Evolutionary conservation across 2,797 vertebrate species (phyloP), one percentile per base, ranked within the genome.

Genomic region (Arnoldichthys spilopterus): DNA sequence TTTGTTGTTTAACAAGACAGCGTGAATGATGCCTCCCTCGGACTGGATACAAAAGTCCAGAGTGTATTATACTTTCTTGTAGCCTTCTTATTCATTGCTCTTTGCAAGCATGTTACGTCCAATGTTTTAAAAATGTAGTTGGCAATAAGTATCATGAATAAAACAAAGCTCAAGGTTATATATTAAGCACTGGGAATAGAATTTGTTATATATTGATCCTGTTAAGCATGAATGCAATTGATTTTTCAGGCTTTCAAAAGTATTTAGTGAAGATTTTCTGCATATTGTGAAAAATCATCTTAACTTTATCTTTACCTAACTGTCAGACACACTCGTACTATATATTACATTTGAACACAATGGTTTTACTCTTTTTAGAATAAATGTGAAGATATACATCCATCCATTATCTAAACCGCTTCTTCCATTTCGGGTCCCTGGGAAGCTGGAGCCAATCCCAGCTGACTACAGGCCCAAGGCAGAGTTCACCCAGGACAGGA

Each of bases 1-100:
- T 69, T 80, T 82, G 83, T 77, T 84, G 86, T 82, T 79, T 74
- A 82, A 87, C 81, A 80, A 77, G 79, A 43, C 72, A 49, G 74
- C 67, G 72, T 76, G 83, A 86, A 86, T 72, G 56, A 83, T 82
- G 73, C 74, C 62, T 72, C 66, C 63, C 66, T 83, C 72, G 45
- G 72, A 58, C 78, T 77, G 71, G 68, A 34, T 78, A 59, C 61
- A 77, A 63, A 74, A 79, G 51, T 67, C 61, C 51, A 32, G 77
- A 72, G 58, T 70, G 75, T 71, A 83, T 78, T 76, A 80, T 16
- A 34, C 59, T 53, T 58, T 37, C 82, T 61, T 79, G 68, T 45
- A 45, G 47, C 4, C 16, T 61, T 53, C 72, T 22, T 40, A 64
- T 77, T 70, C 58, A 63, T 47, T 22, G 20, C 18, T 45, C 62